Percentiles rank a stretch among this genome's conserved stretches.
Evolutionary conservation across 2,888 invertebrate genomes (phyloP).

Genomic region (Hemaris fuciformis): DNA sequence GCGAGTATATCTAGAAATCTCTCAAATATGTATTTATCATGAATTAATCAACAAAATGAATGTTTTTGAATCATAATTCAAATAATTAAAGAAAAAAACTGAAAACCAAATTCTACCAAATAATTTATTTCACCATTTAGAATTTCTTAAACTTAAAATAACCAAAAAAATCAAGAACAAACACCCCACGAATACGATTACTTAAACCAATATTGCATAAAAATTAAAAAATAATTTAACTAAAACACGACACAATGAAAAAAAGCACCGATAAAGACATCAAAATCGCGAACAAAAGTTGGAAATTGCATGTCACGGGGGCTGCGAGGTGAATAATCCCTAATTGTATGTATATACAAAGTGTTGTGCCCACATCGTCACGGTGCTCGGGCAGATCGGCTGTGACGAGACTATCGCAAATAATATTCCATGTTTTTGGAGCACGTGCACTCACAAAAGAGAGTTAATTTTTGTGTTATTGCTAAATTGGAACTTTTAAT

Average conservation of each 20-base stretch:
- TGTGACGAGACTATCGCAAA: constrained; percentile 47
- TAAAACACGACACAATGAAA: not conserved
- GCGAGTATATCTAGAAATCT: no score
- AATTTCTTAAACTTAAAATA: no score
- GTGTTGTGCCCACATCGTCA: constrained; percentile 56
- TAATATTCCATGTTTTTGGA: constrained; percentile 19
- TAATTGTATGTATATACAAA: constrained; percentile 76
- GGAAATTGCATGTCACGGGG: constrained; percentile 51
- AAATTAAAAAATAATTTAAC: not conserved
- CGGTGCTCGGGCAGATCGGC: constrained; percentile 48
- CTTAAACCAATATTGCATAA: no score
- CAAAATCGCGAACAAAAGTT: constrained; percentile 38
- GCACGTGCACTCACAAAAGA: constrained; percentile 20
- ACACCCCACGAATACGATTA: no score
- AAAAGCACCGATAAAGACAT: not conserved
- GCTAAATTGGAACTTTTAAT: not conserved
- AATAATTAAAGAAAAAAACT: no score
- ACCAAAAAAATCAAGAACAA: no score
- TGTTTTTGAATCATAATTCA: no score
- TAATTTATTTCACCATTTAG: no score
- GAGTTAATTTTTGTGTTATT: not conserved
- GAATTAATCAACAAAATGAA: no score
- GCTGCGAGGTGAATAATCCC: constrained; percentile 60
- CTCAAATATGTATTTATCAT: no score
- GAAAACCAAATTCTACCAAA: no score